Evolutionary conservation across 2,888 invertebrate species (phyloP).

Genomic region (Hipparchia semele): DNA sequence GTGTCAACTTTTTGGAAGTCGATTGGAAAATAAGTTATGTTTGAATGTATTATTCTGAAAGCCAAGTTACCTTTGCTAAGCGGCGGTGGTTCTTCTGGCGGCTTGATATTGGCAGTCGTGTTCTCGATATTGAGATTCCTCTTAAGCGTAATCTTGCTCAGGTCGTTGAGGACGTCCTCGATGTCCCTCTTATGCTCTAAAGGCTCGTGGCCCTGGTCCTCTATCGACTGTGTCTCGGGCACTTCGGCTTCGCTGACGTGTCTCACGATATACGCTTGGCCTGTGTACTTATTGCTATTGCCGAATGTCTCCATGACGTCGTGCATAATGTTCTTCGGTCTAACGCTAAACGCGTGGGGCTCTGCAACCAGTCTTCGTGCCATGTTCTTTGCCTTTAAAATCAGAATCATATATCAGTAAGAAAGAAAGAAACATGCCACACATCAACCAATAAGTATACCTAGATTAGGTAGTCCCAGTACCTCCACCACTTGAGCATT

Average conservation of each 20-base stretch:
- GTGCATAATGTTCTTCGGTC: slow-evolving; percentile 76
- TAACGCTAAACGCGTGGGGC: slow-evolving; percentile 67
- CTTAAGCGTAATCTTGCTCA: slow-evolving; percentile 76
- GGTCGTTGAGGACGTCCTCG: slow-evolving; percentile 73
- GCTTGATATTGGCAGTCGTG: slow-evolving; percentile 75
- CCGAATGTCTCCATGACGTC: slow-evolving; percentile 79
- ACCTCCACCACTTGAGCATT: too few species aligned
- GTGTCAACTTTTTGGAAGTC: too few species aligned
- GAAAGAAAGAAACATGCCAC: too few species aligned
- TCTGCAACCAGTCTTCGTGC: slow-evolving; percentile 71
- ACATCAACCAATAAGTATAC: too few species aligned
- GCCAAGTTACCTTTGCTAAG: slow-evolving; percentile 51
- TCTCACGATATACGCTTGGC: slow-evolving; percentile 67
- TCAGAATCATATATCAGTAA: neutral
- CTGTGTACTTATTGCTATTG: slow-evolving; percentile 56
- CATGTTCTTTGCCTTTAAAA: slow-evolving; percentile 66
- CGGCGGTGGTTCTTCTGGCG: slow-evolving; percentile 66
- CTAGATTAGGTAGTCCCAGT: too few species aligned
- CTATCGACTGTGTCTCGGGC: slow-evolving; percentile 54
- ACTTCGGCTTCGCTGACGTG: slow-evolving; percentile 68
- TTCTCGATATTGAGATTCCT: slow-evolving; percentile 74
- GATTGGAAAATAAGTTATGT: too few species aligned
- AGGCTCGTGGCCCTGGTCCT: slow-evolving; percentile 67
- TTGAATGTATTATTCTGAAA: too few species aligned
- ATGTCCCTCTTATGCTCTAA: slow-evolving; percentile 69